Base-by-base conservation (phyloP, 2,113 vertebrate species). In the Melanostigma gelatinosum region DNA sequence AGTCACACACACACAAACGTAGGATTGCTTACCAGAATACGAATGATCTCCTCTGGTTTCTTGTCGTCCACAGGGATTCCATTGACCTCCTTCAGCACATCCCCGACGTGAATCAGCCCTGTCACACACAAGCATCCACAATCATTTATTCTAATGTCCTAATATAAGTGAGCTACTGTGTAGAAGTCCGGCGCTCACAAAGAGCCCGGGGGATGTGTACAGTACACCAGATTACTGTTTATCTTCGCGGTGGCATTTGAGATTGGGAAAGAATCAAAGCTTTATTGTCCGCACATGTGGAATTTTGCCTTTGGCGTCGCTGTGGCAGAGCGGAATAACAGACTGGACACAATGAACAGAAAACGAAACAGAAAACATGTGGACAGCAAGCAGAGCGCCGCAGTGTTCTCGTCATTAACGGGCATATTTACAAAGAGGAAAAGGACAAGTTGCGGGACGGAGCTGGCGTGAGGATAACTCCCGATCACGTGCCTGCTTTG, bases 21-120 rank as follows among this genome's bases (percentile, higher is more conserved):
- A 72, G 48, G 11, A 34, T 34, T 34, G 34, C 75, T 76, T 80
- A 97, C 98, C 96, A 99, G 94, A 93, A 99, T 98, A 50, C 94
- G 95, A 94, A 99, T 98, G 80, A 99, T 95, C 94, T 99, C 98
- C 90, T 99, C 97, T 15, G 97, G 98, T 83, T 95, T 97, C 94
- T 99, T 99, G 92, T 97, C 96, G 50, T 97, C 96, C 13, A 97
- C 96, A 0, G 96, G 94, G 91, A 99, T 97, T 72, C 97, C 97
- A 82, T 99, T 99, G 58, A 99, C 97, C 93, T 99, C 97, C 80
- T 95, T 96, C 80, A 99, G 94, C 87, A 98, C 97, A 87, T 99
- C 98, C 24, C 98, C 96, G 38, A 97, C 96, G 1, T 97, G 97
- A 94, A 99, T 99, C 80, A 99, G 95, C 75, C 98, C 98, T 99